Conservation (phyloP, 1,140 invertebrate species). For the Bombus turneri region DNA sequence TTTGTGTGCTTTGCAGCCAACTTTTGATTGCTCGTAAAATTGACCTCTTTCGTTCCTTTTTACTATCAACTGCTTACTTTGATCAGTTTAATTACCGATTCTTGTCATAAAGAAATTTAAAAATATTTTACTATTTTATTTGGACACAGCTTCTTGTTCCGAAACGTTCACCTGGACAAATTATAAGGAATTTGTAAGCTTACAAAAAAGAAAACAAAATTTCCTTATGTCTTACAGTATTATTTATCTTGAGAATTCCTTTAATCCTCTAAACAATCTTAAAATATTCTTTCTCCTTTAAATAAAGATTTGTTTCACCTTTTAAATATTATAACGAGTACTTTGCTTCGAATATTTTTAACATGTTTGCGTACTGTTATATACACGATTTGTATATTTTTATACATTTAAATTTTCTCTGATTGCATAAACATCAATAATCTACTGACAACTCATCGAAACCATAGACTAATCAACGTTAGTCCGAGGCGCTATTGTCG, state of each 20-base stretch:
- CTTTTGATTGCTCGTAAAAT: constrained; percentile 25
- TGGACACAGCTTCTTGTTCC: background rate
- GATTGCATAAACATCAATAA: background rate
- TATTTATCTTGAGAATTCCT: no score
- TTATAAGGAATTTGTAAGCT: background rate
- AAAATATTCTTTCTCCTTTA: no score
- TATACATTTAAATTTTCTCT: no score
- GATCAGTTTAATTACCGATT: constrained; percentile 20
- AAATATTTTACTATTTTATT: background rate
- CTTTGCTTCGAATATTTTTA: background rate
- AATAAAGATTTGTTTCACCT: background rate
- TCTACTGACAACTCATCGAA: background rate
- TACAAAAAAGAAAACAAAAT: no score
- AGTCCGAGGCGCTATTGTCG: constrained; percentile 1
- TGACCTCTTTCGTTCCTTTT: background rate
- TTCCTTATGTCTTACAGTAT: no score
- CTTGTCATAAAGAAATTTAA: background rate
- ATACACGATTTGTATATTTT: no score
- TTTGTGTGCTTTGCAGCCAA: constrained; percentile 24
- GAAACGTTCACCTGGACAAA: background rate
- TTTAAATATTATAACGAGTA: background rate
- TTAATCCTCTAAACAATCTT: no score
- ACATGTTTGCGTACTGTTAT: no score
- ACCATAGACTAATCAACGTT: constrained; percentile 34
- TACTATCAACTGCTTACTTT: background rate